Base-by-base conservation (phyloP, 1,140 invertebrate species). In the Halyomorpha halys region DNA sequence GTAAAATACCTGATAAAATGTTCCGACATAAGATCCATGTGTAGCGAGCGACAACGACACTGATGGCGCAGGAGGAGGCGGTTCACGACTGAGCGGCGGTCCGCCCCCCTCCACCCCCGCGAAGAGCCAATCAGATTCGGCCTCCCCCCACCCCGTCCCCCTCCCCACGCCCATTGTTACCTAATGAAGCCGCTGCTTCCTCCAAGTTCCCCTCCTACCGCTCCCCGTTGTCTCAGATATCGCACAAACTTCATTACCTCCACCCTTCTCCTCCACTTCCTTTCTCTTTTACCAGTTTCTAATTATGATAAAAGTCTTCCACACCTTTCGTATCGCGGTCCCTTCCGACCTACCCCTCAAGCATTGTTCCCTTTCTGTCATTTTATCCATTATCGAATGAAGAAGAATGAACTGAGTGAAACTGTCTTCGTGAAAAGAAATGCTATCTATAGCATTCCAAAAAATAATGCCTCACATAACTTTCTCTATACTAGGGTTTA, bases 261-360 rank as follows among this genome's bases (percentile, higher is more conserved):
- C 47, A 18, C 21, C n/a, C 47, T 21, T 18, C 5, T 21, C n/a
- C 47, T 21, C 47, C 47, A 18, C 47, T 21, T 21, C 47, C 47
- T 21, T 19, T 49, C 47, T 49, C 47, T 49, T 21, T 49, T 49
- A 49, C 47, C 47, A 18, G n/a, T 49, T 49, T 49, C 47, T 49
- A 49, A 49, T 49, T 49, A 49, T 49, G 47, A 49, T 49, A 49
- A 49, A 49, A 49, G 47, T 49, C 47, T 49, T 49, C 47, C n/a
- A 49, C n/a, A 18, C 21, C n/a, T 18, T 49, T 18, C n/a, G 47
- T 49, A 49, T 49, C 21, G 5, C 47, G 21, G 47, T 49, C 47
- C 47, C 47, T 19, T 49, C n/a, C n/a, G n/a, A 49, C 47, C 21
- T 49, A 49, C 47, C n/a, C 47, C 14, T 49, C 47, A 13, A 16